Evolutionary conservation across 2,888 invertebrate genomes (phyloP), one percentile per base, ranked within the genome.

Genomic region (Phrixothrix hirtus): DNA sequence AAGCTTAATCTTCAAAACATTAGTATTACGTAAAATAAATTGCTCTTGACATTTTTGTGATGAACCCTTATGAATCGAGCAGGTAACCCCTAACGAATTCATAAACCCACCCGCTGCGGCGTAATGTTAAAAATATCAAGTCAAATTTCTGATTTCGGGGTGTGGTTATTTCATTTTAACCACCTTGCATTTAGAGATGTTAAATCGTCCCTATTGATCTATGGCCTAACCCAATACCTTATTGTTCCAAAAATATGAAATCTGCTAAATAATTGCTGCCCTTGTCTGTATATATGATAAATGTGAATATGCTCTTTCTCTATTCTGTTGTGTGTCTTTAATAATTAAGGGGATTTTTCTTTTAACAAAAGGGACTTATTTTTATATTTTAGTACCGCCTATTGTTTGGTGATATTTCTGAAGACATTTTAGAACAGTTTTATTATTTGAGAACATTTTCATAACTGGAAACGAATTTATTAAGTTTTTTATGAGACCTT

Each of bases 171-270:
- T 61, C 63, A 64, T 68, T 69, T 70, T 68, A 69, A 64, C 68
- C 71, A 71, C 71, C 70, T 71, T 71, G 71, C 71, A 63, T 66
- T 60, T 64, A 58, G 59, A 66, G 64, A 67, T 65, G 66, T 68
- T 64, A 68, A 70, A 70, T 69, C 67, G 61, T n/a, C 58, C 63
- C 61, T 62, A 60, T 65, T 63, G 65, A 65, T 66, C 57, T 37
- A 39, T 38, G 45, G 49, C 51, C 55, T 53, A 54, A 58, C 60
- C 38, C 46, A 39, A 41, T 34, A 51, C 54, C 52, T 41, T 54
- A 66, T 69, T 69, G 68, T 68, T 67, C 67, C 60, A 38, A 57
- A 59, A 66, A 70, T 69, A 70, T 68, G 70, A 71, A 72, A 68
- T 73, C 72, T 58, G 63, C 61, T 59, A 62, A 62, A 62, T 63